Evolutionary conservation across 2,797 vertebrate species (phyloP), one percentile per base, ranked within the genome.

Genomic region (Silurus aristotelis): DNA sequence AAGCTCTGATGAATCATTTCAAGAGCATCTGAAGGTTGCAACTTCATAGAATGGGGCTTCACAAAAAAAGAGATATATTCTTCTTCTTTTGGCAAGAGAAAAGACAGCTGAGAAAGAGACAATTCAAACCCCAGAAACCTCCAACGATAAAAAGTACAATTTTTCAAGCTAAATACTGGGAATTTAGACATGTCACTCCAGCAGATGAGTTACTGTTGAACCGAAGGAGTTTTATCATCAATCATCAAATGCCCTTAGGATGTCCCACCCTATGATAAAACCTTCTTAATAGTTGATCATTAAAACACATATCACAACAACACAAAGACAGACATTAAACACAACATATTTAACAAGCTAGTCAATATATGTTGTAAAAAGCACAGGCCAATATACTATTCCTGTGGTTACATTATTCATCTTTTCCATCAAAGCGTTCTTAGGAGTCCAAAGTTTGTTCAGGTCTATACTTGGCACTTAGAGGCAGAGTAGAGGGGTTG

Each of bases 381-480:
- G 64, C 46, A 52, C 6, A 85, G 20, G 46, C 67, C 68, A 83
- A 71, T 83, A 20, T 38, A 75, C 46, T 55, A 55, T 70, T 83
- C 52, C 58, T 77, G 80, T 10, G 85, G 87, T 86, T 81, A 63
- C 25, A 67, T 55, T 83, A 77, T 70, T 20, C 75, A 71, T 79
- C 52, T 63, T 78, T 78, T 38, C 72, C 81, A 79, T 88, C 71
- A 86, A 84, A 88, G 82, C 27, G 6, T 80, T 79, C 82, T 70
- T 38, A 70, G 68, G 77, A 81, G 43, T 80, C 67, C 55, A 80
- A 82, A 82, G 64, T 87, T 82, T 83, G 80, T 85, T 81, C 55
- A 77, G 67, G 64, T 87, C 85, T 87, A 88, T 90, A 88, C 77
- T 83, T 84, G 87, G 86, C 66, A 58, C 86, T 87, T 77, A 81